phyloP scores from a whole-genome alignment of 2,888 invertebrate genomes.

The Meteorus cinctellus region DNA sequence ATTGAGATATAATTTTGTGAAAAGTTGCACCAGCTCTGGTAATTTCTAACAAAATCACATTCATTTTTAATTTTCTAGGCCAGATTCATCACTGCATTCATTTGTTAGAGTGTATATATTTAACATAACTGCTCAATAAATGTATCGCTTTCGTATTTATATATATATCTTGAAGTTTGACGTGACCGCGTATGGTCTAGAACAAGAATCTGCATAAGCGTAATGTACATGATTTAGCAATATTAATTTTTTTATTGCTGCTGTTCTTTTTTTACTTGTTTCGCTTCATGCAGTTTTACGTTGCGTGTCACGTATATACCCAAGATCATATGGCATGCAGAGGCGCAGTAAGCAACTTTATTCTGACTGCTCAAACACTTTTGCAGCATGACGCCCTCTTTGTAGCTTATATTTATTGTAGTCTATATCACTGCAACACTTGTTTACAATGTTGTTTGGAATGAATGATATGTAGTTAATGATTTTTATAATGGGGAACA shows the following conservation, averaged over 20 bases:
- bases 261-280: background rate
- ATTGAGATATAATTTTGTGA: background rate
- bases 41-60: too few species aligned
- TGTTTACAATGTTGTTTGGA: too few species aligned
- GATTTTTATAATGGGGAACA: too few species aligned
- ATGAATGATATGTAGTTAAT: too few species aligned
- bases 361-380: slow-evolving; percentile 21
- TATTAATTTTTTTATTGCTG: background rate
- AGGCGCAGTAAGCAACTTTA: slow-evolving; percentile 26
- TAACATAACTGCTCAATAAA: background rate
- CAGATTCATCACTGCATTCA: too few species aligned
- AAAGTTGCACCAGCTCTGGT: too few species aligned
- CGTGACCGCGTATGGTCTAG: background rate
- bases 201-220: background rate
- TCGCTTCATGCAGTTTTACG: background rate
- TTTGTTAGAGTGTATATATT: too few species aligned
- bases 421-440: background rate
- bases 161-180: background rate
- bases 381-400: slow-evolving; percentile 17
- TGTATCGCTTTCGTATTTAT: background rate
- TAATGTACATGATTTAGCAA: background rate
- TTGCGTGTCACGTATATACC: slow-evolving; percentile 14
- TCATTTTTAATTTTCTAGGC: too few species aligned
- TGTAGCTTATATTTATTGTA: background rate
- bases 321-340: slow-evolving; percentile 15